Evolutionary conservation across 2,113 vertebrate genomes (phyloP), one percentile per base, ranked within the genome.

Genomic region (Clarias gariepinus): DNA sequence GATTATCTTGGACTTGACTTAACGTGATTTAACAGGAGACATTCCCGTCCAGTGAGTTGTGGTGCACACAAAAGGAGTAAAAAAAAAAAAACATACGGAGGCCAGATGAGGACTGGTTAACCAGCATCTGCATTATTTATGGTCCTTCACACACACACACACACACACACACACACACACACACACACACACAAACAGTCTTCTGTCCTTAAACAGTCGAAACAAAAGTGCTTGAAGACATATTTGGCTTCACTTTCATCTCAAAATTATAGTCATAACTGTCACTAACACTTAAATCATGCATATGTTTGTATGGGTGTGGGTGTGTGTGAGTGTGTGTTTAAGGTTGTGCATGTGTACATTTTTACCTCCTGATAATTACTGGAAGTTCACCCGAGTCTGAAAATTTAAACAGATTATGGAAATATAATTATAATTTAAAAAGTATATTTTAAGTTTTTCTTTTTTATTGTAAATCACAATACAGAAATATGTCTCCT

Each of bases 61-160:
- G 73, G 73, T 76, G 36, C 4, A 88, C 93, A 93, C 92, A 94
- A 92, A 92, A 94, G 93, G 93, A 91, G 69, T 36, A 66, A 18
- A 64, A 88, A 88, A 85, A 85, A 89, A 81, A 47, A 47, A 47
- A 47, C 94, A 96, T 93, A 91, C 93, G 92, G 94, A 91, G 83
- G 85, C 94, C 95, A 96, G 94, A 95, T 95, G 95, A 94, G 92
- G 87, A 87, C 83, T 84, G 90, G 91, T 92, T 92, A 93, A 94
- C 94, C 94, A 30, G 93, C 93, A 92, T 92, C 93, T 91, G 90
- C 88, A 89, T 87, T 93, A 91, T 83, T 88, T 93, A 91, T 83
- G 90, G 92, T 94, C 19, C 19, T 33, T 19, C 71, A 25, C 71
- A 21, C 9, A 23, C 71, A 30, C 30, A 15, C 41, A 52, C 73